Evolutionary conservation across 2,113 vertebrate species (phyloP), one percentile per base, ranked within the genome.

Genomic region (Sturnus vulgaris): DNA sequence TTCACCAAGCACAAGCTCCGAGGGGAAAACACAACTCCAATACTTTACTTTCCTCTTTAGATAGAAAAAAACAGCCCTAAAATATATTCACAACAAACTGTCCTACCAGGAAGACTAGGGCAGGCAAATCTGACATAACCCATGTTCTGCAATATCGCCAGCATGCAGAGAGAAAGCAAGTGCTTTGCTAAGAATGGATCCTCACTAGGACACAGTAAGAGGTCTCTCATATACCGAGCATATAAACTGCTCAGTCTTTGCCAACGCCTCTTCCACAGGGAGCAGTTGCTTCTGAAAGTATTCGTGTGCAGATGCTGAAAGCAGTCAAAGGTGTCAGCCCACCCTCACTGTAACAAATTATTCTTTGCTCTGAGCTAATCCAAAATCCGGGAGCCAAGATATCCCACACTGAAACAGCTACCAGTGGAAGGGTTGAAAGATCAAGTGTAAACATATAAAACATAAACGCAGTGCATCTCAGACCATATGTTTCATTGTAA

Each of bases 381-480:
- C 23, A 70, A 46, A 79, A 25, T 3, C 10, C 84, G 10, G 16
- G 52, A 77, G 31, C 59, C 55, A 64, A 64, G 14, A 77, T 27
- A 59, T 20, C 20, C 33, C 37, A 19, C 28, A 49, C 44, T 47
- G 27, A 63, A 87, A 52, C 35, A 91, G 52, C 64, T 81, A 42
- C 35, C 2, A 2, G 47, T 40, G n/a, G n/a, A 83, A 91, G 52
- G 11, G 21, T 17, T 76, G 55, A 63, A 55, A 82, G 49, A 59
- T 22, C 13, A 71, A 92, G 8, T 30, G n/a, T 31, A 70, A 91
- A 59, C 16, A 75, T 10, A n/a, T 12, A 52, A 63, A 81, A 28
- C 12, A 31, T 1, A 64, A 22, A 46, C 1, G 2, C 5, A 46
- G 35, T 7, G 0, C 24, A 69, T 16, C 21, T 39, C 35, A 86